These are phyloP conservation scores for Oryctes rhinoceros DNA, from an alignment of 1,140 invertebrate species.

Conservation along the genomic window DNA sequence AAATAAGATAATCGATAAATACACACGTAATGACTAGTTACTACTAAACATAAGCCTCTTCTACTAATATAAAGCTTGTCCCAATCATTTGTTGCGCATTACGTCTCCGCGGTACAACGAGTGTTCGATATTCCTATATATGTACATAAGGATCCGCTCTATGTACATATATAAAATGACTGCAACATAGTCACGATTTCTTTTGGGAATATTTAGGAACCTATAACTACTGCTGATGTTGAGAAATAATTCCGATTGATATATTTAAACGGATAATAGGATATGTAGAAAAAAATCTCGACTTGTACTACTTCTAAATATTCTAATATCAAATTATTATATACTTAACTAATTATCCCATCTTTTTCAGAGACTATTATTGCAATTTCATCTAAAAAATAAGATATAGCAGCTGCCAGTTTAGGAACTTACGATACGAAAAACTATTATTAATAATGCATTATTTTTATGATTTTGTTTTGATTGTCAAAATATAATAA, in stretches of 20 bases:
- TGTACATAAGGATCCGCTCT: no score
- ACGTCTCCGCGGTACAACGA: no score
- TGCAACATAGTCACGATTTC: not conserved
- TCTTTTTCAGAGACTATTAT: not conserved
- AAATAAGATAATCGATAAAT: not conserved
- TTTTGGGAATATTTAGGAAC: slow-evolving; percentile 11
- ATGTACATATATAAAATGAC: not conserved
- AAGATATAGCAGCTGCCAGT: slow-evolving; percentile 18
- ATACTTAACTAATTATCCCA: not conserved
- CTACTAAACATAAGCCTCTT: not conserved
- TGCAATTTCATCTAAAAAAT: slow-evolving; percentile 17
- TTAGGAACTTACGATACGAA: slow-evolving; percentile 14
- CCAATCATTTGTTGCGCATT: no score
- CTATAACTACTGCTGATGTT: not conserved
- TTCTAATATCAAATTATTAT: not conserved
- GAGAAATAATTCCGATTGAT: not conserved
- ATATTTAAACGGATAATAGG: not conserved
- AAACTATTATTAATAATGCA: slow-evolving; percentile 7
- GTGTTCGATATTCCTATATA: no score
- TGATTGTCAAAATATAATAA: slow-evolving; percentile 25
- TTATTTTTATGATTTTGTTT: not conserved
- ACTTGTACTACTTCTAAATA: not conserved
- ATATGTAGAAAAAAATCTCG: not conserved
- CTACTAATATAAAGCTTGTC: no score
- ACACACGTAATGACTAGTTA: not conserved